A percentile compares a stretch with the other conserved stretches of the same genome.
phyloP scores from a whole-genome alignment of 35 echinoderm and acorn worm genomes.

The Diadema setosum region DNA sequence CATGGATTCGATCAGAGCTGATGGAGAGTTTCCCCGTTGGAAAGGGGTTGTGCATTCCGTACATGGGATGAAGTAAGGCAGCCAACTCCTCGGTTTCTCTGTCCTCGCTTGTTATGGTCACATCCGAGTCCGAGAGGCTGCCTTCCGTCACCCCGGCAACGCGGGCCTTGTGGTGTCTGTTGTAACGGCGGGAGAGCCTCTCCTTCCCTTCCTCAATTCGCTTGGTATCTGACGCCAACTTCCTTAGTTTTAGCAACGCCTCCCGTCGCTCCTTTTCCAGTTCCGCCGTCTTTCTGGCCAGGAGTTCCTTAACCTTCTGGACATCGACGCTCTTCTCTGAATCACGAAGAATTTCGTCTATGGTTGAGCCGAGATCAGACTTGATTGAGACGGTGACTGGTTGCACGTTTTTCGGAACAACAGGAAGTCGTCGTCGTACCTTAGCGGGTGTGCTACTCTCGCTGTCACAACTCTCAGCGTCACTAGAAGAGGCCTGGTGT shows the following conservation, averaged over 20 bases:
- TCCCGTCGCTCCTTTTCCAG: slow-evolving; percentile 74
- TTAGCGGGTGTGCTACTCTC: slow-evolving; percentile 61
- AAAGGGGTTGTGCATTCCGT: not conserved
- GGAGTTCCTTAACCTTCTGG: slow-evolving; percentile 69
- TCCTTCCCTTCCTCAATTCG: slow-evolving; percentile 23
- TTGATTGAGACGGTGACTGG: slow-evolving; percentile 23
- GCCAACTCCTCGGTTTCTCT: slow-evolving; percentile 6
- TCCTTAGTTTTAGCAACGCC: slow-evolving; percentile 44
- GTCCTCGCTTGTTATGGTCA: slow-evolving; percentile 23
- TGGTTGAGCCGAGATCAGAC: not conserved
- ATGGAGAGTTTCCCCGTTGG: not conserved
- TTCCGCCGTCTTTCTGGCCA: slow-evolving; percentile 81
- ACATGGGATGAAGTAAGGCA: slow-evolving; percentile 2
- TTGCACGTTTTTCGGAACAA: slow-evolving; percentile 46
- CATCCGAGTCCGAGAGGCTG: slow-evolving; percentile 76
- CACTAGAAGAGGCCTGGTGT: slow-evolving; percentile 71
- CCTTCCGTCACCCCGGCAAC: slow-evolving; percentile 51
- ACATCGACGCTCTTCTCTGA: slow-evolving; percentile 62
- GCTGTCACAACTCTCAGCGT: slow-evolving; percentile 85
- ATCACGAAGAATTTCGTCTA: slow-evolving; percentile 30
- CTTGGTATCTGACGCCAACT: slow-evolving; percentile 20
- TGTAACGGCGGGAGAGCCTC: slow-evolving; percentile 29
- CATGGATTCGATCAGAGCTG: slow-evolving; percentile 10
- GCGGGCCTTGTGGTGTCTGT: slow-evolving; percentile 30
- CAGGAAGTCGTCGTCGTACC: slow-evolving; percentile 69